Conservation (phyloP, 1,140 invertebrate species). For the Megalonaias nervosa region DNA sequence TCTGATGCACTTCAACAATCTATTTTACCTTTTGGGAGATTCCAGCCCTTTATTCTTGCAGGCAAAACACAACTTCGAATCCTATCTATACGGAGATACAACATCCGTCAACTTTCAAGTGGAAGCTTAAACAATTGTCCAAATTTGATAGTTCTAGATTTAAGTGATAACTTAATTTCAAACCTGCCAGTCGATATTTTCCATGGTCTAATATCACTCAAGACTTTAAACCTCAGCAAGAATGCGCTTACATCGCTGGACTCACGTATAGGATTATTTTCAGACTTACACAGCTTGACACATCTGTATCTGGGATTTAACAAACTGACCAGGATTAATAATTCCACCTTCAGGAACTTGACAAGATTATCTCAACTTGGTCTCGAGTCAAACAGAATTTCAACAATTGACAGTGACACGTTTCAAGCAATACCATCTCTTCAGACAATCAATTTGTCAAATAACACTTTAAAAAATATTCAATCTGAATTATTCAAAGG, state of each 20-base stretch:
- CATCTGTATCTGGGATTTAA: no score
- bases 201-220: conserved; percentile 29
- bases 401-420: no score
- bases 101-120: conserved; percentile 28
- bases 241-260: conserved; percentile 7
- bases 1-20: conserved; percentile 9
- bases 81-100: conserved; percentile 37
- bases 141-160: conserved; percentile 31
- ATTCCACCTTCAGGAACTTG: no score
- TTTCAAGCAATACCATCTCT: no score
- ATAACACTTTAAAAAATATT: no score
- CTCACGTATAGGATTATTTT: no score
- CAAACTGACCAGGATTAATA: no score
- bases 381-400: no score
- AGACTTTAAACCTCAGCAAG: conserved; percentile 37
- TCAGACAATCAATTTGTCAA: no score
- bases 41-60: conserved; percentile 27
- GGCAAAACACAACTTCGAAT: conserved; percentile 24
- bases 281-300: no score
- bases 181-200: conserved; percentile 36
- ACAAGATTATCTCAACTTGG: no score
- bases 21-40: conserved; percentile 17
- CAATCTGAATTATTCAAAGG: no score
- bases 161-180: conserved; percentile 42
- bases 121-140: conserved; percentile 33